phyloP scores from a whole-genome alignment of 2,797 vertebrate genomes.

The Neosilurus hyrtlii region DNA sequence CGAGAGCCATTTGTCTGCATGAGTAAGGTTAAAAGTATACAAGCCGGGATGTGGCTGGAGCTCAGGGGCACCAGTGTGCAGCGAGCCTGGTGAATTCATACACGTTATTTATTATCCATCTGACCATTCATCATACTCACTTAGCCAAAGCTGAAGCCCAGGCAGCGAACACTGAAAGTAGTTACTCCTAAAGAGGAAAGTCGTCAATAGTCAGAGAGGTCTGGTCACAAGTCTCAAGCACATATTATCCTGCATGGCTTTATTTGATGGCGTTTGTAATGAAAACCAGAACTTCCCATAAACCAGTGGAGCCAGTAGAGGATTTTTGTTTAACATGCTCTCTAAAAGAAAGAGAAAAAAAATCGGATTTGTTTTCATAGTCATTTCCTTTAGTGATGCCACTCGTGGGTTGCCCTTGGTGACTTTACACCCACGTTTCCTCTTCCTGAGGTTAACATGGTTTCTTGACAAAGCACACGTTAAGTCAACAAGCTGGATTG shows the following conservation, averaged over 20 bases:
- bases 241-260: neutral
- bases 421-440: slow-evolving; percentile 40
- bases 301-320: slow-evolving; percentile 56
- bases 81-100: slow-evolving; percentile 40
- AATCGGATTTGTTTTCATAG: neutral
- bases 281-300: slow-evolving; percentile 8
- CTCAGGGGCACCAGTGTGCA: slow-evolving; percentile 9
- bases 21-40: slow-evolving; percentile 57
- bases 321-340: slow-evolving; percentile 70
- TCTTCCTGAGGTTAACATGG: slow-evolving; percentile 9
- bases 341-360: slow-evolving; percentile 56
- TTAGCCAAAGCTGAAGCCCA: slow-evolving; percentile 28
- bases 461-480: slow-evolving; percentile 2
- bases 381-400: slow-evolving; percentile 69
- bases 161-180: slow-evolving; percentile 23
- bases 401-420: slow-evolving; percentile 60
- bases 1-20: slow-evolving; percentile 43
- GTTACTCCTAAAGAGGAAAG: slow-evolving; percentile 1
- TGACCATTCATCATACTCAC: slow-evolving; percentile 42
- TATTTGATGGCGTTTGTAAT: neutral
- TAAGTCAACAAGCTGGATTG: slow-evolving; percentile 59
- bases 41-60: slow-evolving; percentile 21
- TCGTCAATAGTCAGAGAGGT: slow-evolving; percentile 11
- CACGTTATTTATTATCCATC: slow-evolving; percentile 52
- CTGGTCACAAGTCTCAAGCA: neutral